Percentiles rank a stretch among this genome's conserved stretches.
phyloP scores from a whole-genome alignment of 2,797 vertebrate species.

The Oryzias sinensis region DNA sequence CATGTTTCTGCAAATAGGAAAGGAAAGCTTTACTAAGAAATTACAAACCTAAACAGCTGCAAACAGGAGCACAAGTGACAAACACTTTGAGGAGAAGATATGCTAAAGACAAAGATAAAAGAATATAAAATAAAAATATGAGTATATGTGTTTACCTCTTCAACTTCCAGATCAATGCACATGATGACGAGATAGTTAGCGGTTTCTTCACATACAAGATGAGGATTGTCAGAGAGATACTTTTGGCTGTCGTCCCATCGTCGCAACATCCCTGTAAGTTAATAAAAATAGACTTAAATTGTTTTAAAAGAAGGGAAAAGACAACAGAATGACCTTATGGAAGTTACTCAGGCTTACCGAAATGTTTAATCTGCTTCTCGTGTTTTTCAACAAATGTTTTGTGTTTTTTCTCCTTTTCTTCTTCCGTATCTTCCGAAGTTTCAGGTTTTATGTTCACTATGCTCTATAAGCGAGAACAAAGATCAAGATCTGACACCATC shows the following conservation, averaged over 20 bases:
- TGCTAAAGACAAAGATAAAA: neutral
- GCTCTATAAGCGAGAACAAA: conserved; percentile 73
- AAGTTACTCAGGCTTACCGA: conserved; percentile 74
- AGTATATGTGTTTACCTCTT: conserved; percentile 79
- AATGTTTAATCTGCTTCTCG: conserved; percentile 92
- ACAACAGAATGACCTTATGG: neutral
- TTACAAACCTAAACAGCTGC: neutral
- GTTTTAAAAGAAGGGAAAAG: neutral
- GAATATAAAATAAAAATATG: neutral
- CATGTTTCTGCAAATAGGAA: conserved; percentile 81
- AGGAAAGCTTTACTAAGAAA: neutral
- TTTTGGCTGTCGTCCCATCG: conserved; percentile 98
- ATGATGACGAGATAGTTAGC: conserved; percentile 97
- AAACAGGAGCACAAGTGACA: neutral
- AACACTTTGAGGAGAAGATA: neutral
- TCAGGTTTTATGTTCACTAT: conserved; percentile 86
- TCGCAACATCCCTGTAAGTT: conserved; percentile 85
- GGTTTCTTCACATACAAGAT: conserved; percentile 93
- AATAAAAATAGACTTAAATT: conserved; percentile 5
- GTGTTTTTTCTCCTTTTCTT: conserved; percentile 90
- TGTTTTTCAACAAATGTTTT: conserved; percentile 93
- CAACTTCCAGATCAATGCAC: conserved; percentile 96
- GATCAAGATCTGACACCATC: too few relatives aligned
- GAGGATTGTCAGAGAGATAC: conserved; percentile 88
- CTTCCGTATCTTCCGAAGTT: conserved; percentile 81